Evolutionary conservation across 2,888 invertebrate species (phyloP), one percentile per base, ranked within the genome.

Genomic region (Creontiades dilutus): DNA sequence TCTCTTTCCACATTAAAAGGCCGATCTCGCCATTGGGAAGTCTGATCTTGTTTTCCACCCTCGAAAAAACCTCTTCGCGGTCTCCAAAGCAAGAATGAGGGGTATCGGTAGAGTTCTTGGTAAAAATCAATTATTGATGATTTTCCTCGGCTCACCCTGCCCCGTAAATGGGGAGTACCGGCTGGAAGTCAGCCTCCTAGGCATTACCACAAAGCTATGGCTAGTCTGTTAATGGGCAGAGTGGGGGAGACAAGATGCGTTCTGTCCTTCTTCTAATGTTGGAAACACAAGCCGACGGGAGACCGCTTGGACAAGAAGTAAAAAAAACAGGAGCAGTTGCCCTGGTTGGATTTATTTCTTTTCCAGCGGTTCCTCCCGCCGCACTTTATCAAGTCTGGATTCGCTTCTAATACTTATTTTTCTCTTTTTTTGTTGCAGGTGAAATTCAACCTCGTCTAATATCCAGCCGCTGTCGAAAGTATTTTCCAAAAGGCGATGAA

Each of bases 41-140:
- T 78, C 46, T 16, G 78, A 78, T 78, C 78, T 37, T 46, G 78
- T 78, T 78, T 46, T 78, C 78, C 37, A 78, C 46, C 78, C 78
- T 78, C 78, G 47, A 46, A 78, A 47, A 78, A 78, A 46, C n/a
- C 19, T 19, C 75, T 27, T 78, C 11, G 16, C 14, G n/a, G 37
- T 78, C 47, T 78, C 78, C 46, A 9, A 47, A n/a, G 78, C 46
- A 19, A 47, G 78, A 78, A 27, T 76, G 27, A 47, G 19, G 76
- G 78, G 76, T 19, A 82, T 82, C 89, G 89, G 89, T 89, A 89
- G 82, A 82, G 89, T 89, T 89, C 89, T 89, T 48, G 82, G 89
- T 89, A 89, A 89, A 89, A 68, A 89, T 89, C 89, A 89, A 89
- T 89, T 61, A 89, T 89, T 89, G 89, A 89, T 89, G 89, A 76